Evolutionary conservation across 2,797 vertebrate genomes (phyloP).

Genomic region (Sciurus vulgaris): DNA sequence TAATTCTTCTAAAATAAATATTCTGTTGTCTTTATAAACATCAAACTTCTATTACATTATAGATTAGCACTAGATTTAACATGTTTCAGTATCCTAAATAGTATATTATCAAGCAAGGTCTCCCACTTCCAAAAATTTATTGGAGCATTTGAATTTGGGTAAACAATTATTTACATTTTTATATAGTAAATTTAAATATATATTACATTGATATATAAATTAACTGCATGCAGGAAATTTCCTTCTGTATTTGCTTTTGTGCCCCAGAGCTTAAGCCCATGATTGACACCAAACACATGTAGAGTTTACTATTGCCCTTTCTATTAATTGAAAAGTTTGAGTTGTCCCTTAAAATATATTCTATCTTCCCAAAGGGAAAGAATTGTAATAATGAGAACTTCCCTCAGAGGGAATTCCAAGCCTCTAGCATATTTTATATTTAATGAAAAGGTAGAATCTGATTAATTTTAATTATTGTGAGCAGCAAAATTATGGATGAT

Average conservation of each 20-base stretch:
- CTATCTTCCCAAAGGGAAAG: not conserved
- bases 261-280: constrained; percentile 4
- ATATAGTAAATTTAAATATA: constrained; percentile 4
- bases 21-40: not conserved
- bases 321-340: constrained; percentile 49
- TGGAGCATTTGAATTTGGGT: not conserved
- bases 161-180: not conserved
- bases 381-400: constrained; percentile 55
- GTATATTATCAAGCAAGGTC: not conserved
- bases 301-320: constrained; percentile 1
- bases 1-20: constrained; percentile 39
- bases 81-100: not conserved
- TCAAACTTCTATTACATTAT: not conserved
- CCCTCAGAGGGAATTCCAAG: not conserved
- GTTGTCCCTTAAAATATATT: constrained; percentile 19
- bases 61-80: not conserved
- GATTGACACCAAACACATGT: not conserved
- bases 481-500: constrained; percentile 22
- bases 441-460: constrained; percentile 53
- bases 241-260: not conserved
- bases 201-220: not conserved
- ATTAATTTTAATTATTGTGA: constrained; percentile 75
- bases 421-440: constrained; percentile 60
- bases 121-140: not conserved
- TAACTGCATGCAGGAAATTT: not conserved